Base-by-base conservation (phyloP, 2,797 vertebrate species). In the Pogoniulus pusillus region DNA sequence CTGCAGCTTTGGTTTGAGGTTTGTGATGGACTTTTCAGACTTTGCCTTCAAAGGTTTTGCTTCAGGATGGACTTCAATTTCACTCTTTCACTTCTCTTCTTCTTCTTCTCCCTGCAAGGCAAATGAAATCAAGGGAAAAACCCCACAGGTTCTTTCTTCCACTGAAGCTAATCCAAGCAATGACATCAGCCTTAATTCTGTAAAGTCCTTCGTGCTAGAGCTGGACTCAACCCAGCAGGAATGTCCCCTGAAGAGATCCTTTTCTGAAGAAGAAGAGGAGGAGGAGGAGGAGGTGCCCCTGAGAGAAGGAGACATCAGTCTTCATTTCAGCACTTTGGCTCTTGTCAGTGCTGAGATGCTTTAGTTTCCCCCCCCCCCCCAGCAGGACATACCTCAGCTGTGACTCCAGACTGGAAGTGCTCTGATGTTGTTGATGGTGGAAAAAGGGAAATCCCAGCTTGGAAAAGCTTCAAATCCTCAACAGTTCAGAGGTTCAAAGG, bases 361-460 rank as follows among this genome's bases (percentile, higher is more conserved):
- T 77, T 59, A 72, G 37, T 53, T 85, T n/a, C n/a, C n/a, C n/a
- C n/a, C n/a, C n/a, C n/a, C n/a, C 55, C 32, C 22, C 27, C 34
- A 86, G 79, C 7, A 11, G n/a, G 16, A 58, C 12, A 15, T 74
- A 58, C 8, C 5, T 60, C 19, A 26, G n/a, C 11, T 14, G 57
- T 16, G 16, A 77, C 15, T 63, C 84, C 71, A 79, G 41, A 55
- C 1, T 77, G 30, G 60, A 75, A 93, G 90, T 59, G 34, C 2
- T 64, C n/a, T 23, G 1, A 55, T 77, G 86, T 83, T 77, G 45
- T 23, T 68, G 51, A 59, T 15, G 12, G 14, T 70, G 6, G 10
- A 27, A 89, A 92, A 77, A 39, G 65, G 81, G 71, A 94, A 94
- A 85, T 27, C 81, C 65, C 69, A 77, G 19, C 51, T 93, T 80